phyloP scores from a whole-genome alignment of 2,113 vertebrate species.

The Oryzias javanicus region DNA sequence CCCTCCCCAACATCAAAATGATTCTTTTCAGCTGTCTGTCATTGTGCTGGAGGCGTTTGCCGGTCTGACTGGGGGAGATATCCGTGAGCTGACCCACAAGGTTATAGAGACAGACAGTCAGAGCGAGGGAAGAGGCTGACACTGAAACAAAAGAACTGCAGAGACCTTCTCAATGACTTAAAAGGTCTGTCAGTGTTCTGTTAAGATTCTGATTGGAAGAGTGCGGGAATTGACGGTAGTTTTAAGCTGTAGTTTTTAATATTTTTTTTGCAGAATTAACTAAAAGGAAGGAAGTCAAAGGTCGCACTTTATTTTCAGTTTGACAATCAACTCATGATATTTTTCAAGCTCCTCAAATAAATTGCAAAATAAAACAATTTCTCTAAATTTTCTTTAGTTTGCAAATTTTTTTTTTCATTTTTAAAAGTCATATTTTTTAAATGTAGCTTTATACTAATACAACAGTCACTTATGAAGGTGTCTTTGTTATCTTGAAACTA shows the following conservation, averaged over 20 bases:
- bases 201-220: slow-evolving; percentile 18
- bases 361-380: no score
- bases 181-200: slow-evolving; percentile 33
- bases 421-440: no score
- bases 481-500: no score
- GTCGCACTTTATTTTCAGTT: not conserved
- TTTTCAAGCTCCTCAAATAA: not conserved
- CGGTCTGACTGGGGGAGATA: slow-evolving; percentile 46
- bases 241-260: not conserved
- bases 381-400: no score
- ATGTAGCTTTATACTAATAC: no score
- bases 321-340: not conserved
- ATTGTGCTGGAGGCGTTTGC: slow-evolving; percentile 27
- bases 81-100: slow-evolving; percentile 36
- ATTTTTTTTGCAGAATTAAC: not conserved
- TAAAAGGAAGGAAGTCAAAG: not conserved
- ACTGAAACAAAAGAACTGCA: slow-evolving; percentile 16
- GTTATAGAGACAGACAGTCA: slow-evolving; percentile 32
- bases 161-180: slow-evolving; percentile 41
- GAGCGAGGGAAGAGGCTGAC: slow-evolving; percentile 30
- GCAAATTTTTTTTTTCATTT: no score
- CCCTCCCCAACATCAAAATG: slow-evolving; percentile 41
- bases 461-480: no score
- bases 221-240: slow-evolving; percentile 12
- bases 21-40: slow-evolving; percentile 49